Evolutionary conservation across 2,113 vertebrate genomes (phyloP).

Genomic region (Zosterops hypoxanthus): DNA sequence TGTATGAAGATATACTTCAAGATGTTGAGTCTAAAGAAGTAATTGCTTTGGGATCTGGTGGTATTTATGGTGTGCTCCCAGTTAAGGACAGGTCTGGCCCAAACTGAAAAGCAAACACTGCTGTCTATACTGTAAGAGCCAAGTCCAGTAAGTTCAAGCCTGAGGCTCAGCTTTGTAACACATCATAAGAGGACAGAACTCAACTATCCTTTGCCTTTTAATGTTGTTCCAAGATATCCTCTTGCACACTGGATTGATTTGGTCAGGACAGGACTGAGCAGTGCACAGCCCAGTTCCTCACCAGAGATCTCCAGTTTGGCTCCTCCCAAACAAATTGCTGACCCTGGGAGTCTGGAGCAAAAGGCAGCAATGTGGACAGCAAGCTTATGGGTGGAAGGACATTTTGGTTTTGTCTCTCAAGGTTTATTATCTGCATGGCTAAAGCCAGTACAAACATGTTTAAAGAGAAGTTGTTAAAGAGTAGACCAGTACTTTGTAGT

Average conservation of each 20-base stretch:
- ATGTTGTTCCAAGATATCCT: slow-evolving; percentile 50
- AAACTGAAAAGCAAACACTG: neutral
- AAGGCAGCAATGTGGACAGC: neutral
- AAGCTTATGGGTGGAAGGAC: neutral
- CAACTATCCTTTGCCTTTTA: slow-evolving; percentile 27
- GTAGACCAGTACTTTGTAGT: neutral
- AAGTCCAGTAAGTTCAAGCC: slow-evolving; percentile 15
- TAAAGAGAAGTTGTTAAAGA: neutral
- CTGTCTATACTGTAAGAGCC: neutral
- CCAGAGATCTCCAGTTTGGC: neutral
- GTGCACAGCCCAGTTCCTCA: neutral
- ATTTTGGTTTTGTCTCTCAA: neutral
- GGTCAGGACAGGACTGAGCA: slow-evolving; percentile 15
- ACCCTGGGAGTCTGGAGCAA: neutral
- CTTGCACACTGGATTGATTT: slow-evolving; percentile 34
- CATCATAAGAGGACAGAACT: slow-evolving; percentile 32
- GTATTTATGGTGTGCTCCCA: neutral
- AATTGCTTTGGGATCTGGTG: neutral
- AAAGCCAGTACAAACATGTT: neutral
- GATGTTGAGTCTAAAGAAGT: neutral
- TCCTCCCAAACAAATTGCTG: neutral
- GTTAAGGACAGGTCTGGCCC: neutral
- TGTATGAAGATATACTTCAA: neutral
- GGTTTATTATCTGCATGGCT: neutral
- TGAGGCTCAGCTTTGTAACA: slow-evolving; percentile 53